phyloP scores from a whole-genome alignment of 35 echinoderm and acorn worm species.

The Apostichopus japonicus region DNA sequence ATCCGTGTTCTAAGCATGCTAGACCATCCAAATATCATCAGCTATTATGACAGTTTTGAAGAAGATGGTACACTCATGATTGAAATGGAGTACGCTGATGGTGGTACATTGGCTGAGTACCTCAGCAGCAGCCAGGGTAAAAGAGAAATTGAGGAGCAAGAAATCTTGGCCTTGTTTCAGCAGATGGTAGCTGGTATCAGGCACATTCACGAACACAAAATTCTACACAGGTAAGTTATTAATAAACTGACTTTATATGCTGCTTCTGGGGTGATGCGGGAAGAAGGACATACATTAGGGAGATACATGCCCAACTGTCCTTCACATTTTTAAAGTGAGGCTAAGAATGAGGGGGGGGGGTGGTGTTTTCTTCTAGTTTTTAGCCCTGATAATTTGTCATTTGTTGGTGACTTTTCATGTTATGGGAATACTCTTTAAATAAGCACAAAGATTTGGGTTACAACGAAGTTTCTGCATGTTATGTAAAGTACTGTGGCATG shows the following conservation, averaged over 20 bases:
- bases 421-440: too few species aligned
- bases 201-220: constrained; percentile 98
- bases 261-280: too few species aligned
- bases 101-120: constrained; percentile 91
- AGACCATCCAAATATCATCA: constrained; percentile 99
- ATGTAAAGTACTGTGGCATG: too few species aligned
- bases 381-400: too few species aligned
- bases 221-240: constrained; percentile 85
- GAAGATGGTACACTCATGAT: constrained; percentile 99
- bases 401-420: too few species aligned
- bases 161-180: constrained; percentile 95
- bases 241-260: too few species aligned
- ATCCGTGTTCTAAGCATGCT: constrained; percentile 93
- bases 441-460: too few species aligned
- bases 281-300: too few species aligned
- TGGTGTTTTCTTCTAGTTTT: not conserved
- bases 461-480: too few species aligned
- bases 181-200: constrained; percentile 97
- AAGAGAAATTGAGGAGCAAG: constrained; percentile 85
- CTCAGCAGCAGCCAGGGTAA: constrained; percentile 84
- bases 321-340: not conserved
- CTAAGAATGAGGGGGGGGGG: not conserved
- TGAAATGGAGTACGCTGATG: constrained; percentile 99
- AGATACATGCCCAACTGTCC: too few species aligned
- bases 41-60: constrained; percentile 99